Evolutionary conservation across 2,113 vertebrate species (phyloP).

Genomic region (Dipodomys stephensi): DNA sequence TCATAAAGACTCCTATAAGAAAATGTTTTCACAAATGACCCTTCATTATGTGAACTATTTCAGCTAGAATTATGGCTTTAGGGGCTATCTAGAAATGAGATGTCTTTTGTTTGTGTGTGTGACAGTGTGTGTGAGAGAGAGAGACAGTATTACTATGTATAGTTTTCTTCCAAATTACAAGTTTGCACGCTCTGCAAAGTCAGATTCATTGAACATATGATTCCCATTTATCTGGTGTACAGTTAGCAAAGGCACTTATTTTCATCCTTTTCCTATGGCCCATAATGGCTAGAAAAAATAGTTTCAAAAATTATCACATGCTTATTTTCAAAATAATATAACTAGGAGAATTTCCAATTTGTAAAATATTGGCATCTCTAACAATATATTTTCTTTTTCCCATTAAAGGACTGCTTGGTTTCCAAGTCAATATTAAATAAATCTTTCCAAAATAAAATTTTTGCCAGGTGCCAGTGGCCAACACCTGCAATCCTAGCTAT

Average conservation of each 20-base stretch:
- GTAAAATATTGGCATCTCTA: background rate
- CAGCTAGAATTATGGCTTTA: background rate
- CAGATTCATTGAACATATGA: background rate
- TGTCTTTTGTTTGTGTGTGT: too few relatives aligned
- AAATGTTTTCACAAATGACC: conserved; percentile 9
- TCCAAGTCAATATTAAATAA: background rate
- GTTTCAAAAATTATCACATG: background rate
- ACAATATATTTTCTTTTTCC: background rate
- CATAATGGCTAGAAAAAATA: background rate
- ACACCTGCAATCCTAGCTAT: too few relatives aligned
- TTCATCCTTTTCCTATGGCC: background rate
- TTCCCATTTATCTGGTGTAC: background rate
- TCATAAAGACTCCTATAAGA: background rate
- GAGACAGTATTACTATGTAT: background rate
- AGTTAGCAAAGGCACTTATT: background rate
- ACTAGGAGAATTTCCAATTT: conserved; percentile 2
- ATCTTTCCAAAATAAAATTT: conserved; percentile 29
- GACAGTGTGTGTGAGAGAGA: too few relatives aligned
- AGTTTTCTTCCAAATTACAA: background rate
- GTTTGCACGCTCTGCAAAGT: background rate
- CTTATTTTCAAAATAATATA: conserved; percentile 13
- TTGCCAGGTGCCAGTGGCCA: too few relatives aligned
- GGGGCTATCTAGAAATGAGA: background rate
- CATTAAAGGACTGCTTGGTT: background rate
- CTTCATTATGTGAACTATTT: background rate